Evolutionary conservation across 2,113 vertebrate genomes (phyloP), one percentile per base, ranked within the genome.

Genomic region (Gambusia affinis): DNA sequence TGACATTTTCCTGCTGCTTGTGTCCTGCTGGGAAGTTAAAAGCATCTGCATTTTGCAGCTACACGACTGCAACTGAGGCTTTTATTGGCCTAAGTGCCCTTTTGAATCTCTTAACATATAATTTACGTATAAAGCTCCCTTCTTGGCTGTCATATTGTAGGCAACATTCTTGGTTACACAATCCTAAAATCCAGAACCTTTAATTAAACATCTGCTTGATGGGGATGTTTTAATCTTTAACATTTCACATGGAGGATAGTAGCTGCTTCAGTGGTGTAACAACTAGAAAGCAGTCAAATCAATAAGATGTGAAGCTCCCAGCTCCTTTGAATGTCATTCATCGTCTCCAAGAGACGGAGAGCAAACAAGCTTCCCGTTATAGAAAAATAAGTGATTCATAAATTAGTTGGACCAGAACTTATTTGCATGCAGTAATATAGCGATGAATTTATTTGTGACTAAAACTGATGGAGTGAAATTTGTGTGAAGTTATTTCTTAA

Each of bases 1-100:
- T 42, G 73, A 73, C 84, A 80, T 79, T 69, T 74, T 64, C 35
- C 72, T 27, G 66, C 70, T 35, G 77, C 67, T 57, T 6, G 57
- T 61, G 67, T 72, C 90, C 81, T 8, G 78, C 85, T 84, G 88
- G 82, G 85, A 85, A 80, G 80, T 78, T 79, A 79, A 91, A 90
- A 88, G 82, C 79, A 72, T 79, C 84, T 86, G 47, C 82, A 75
- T 82, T 88, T 87, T 85, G 76, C 82, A 79, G 83, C 67, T 51
- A 29, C 64, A 27, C 35, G 76, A 35, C 70, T 74, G 80, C 73
- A 78, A 86, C 73, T 33, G 73, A 74, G 22, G 82, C 82, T 81
- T 88, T 88, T 77, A 85, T 80, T 72, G 29, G 77, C 67, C 73
- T 62, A 72, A 84, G 64, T 72, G 81, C 68, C 79, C 75, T 80